Base-by-base conservation (phyloP, 2,113 vertebrate species). In the Hoplias malabaricus region DNA sequence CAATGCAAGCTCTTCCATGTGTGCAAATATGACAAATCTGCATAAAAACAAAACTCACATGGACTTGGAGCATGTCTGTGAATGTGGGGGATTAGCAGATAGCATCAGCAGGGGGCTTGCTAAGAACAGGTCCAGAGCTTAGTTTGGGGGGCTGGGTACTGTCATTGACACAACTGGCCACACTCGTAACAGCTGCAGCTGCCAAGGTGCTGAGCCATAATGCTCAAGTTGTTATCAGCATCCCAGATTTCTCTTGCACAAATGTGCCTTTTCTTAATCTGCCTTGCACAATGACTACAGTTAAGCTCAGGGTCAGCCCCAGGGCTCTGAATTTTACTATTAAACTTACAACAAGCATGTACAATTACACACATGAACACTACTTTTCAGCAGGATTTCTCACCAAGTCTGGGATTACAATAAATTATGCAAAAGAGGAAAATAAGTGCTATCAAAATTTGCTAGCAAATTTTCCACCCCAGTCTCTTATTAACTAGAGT, bases 31-130 rank as follows among this genome's bases (percentile, higher is more conserved):
- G 5, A 25, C 9, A 38, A 16, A 16, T 57, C 23, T 69, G 8
- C 63, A 56, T 63, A 59, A n/a, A 67, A 34, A 42, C 21, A 65
- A 43, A 25, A n/a, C 29, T 43, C 11, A 25, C 23, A 10, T 33
- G 54, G 14, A 57, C 62, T 19, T 76, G 34, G 73, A 68, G 43
- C 40, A 50, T 11, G 34, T 25, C 31, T 53, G 57, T 75, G 33
- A 54, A 63, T 70, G 27, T 59, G 1, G 68, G 12, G 27, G 69
- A 69, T 74, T 77, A 69, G 29, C 21, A 50, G 46, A 56, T 66
- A 42, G 27, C 53, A 75, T 33, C 21, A 14, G 69, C 25, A 8
- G 2, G 16, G 31, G 23, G 34, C 25, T 43, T 21, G 25, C 19
- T 13, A 59, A 63, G 23, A 65, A 54, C 8, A 42, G 61, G 77